phyloP scores from a whole-genome alignment of 2,113 vertebrate species.

The Mixornis gularis region DNA sequence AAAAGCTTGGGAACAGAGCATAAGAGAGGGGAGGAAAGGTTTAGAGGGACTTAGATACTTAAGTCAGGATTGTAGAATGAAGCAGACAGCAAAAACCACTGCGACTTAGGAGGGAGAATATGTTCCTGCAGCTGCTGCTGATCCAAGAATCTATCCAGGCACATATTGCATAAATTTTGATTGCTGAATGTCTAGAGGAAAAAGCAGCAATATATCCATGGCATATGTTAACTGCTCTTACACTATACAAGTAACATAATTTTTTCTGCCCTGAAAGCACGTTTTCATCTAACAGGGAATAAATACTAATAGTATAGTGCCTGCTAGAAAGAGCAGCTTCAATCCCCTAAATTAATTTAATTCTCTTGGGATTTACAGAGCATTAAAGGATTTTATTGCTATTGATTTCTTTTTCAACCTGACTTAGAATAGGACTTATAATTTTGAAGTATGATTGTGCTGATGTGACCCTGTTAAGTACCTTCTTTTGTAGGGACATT shows the following conservation, averaged over 20 bases:
- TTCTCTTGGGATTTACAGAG: not conserved
- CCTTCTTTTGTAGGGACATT: not conserved
- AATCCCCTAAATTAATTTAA: not conserved
- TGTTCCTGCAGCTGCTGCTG: not conserved
- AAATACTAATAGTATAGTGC: not conserved
- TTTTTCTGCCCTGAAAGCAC: not conserved
- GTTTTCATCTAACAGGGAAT: not conserved
- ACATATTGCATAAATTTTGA: not conserved
- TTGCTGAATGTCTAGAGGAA: not conserved
- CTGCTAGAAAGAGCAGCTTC: not conserved
- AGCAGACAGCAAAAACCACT: not conserved
- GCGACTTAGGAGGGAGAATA: not conserved
- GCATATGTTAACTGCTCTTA: not conserved
- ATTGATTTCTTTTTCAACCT: not conserved
- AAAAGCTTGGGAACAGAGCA: not conserved
- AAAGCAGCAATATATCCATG: not conserved
- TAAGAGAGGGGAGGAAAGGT: not conserved
- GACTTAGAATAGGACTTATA: not conserved
- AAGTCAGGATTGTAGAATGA: not conserved
- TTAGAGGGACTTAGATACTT: not conserved
- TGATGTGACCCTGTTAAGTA: not conserved
- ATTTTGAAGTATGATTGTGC: not conserved
- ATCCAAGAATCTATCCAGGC: not conserved
- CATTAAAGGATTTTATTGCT: not conserved
- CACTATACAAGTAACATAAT: not conserved